Base-by-base conservation (phyloP, 2,797 vertebrate species). In the Catostomus latipinnis region DNA sequence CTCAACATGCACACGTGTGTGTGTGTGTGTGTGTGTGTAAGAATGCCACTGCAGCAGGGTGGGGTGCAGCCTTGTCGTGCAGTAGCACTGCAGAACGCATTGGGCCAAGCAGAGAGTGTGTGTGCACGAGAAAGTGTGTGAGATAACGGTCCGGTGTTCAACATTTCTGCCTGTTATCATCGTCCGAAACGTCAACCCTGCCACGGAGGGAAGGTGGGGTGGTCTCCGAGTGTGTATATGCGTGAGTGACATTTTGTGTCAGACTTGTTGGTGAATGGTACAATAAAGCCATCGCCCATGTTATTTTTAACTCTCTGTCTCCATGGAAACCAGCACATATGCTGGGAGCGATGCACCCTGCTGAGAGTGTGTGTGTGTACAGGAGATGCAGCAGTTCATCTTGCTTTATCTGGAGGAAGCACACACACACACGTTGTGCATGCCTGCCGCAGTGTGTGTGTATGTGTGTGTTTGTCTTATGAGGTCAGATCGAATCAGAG, bases 301-400 rank as follows among this genome's bases (percentile, higher is more conserved):
- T 94, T 94, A 94, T 95, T 95, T 95, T 94, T 94, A 95, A 94
- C 93, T 90, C 89, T 74, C 90, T 93, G 93, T 94, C 92, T 93
- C 94, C 92, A 95, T 94, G 93, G 94, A 92, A 94, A 94, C 93
- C 89, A 69, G 89, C 89, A 88, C 91, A 92, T 92, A 91, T 91
- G 91, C 88, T 88, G 87, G 85, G 84, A 88, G 88, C 85, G 88
- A 88, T 87, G 87, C 90, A 87, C 90, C 89, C 89, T 81, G 88
- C 90, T 90, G 90, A 82, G 90, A 57, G 65, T 83, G 88, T 72
- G 68, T 14, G 67, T 68, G 66, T 71, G 71, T 71, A 67, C 70
- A 78, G 72, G 58, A 81, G 81, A 84, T 80, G 81, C 81, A 81
- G 80, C 79, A 82, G 74, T 76, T 84, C 66, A 70, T 76, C 61